Percentiles rank a stretch among this genome's conserved stretches.
These are phyloP conservation scores for Mustela nigripes DNA, from an alignment of 2,113 vertebrate genomes.

Conservation along the genomic window DNA sequence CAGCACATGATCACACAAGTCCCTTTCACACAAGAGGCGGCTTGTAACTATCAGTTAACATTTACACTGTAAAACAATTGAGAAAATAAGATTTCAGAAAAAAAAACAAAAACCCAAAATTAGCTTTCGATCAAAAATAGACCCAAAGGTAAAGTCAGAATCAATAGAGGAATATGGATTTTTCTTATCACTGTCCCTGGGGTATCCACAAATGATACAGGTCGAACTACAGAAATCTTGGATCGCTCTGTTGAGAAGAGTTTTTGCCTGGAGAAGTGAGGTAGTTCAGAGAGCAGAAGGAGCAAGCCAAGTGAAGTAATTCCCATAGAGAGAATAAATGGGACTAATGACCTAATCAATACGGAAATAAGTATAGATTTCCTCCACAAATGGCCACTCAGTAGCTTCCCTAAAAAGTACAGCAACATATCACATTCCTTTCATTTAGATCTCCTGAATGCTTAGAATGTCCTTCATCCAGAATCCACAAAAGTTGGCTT, in stretches of 20 bases:
- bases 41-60: neutral
- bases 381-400: neutral
- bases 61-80: neutral
- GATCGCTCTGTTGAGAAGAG: neutral
- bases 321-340: constrained; percentile 31
- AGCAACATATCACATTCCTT: neutral
- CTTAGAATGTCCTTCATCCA: neutral
- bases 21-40: neutral
- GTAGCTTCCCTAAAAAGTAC: constrained; percentile 15
- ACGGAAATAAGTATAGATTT: constrained; percentile 51
- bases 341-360: constrained; percentile 62
- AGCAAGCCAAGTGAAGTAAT: neutral
- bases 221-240: neutral
- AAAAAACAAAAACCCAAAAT: neutral
- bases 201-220: neutral
- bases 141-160: constrained; percentile 2
- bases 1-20: neutral
- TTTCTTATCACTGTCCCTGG: neutral
- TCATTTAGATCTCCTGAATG: neutral
- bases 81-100: constrained; percentile 35
- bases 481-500: neutral
- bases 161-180: neutral
- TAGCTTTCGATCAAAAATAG: neutral
- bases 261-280: neutral
- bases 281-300: neutral